A percentile compares a stretch with the other conserved stretches of the same genome.
Conservation (phyloP, 2,113 vertebrate genomes). For the Pampusana beccarii region DNA sequence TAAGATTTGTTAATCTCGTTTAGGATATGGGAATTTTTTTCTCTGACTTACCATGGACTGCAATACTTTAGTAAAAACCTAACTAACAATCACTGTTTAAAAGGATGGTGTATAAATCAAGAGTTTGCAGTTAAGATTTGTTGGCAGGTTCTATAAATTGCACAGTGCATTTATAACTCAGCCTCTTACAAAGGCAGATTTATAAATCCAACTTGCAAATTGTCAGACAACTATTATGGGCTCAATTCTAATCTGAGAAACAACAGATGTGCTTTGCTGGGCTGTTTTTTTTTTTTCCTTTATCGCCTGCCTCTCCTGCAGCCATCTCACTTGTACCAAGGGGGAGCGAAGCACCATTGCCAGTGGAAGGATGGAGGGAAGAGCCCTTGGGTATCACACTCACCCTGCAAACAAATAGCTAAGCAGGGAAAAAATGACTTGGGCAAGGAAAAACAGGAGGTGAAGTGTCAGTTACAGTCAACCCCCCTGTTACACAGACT, state of each 20-base stretch:
- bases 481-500: neutral
- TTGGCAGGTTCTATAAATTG: constrained; percentile 70
- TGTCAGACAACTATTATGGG: constrained; percentile 48
- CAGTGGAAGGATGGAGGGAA: neutral
- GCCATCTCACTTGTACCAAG: neutral
- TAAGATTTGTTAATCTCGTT: constrained; percentile 68
- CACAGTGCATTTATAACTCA: constrained; percentile 55
- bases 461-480: neutral
- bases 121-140: constrained; percentile 41
- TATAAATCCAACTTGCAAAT: constrained; percentile 70
- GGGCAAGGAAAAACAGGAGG: neutral
- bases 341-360: neutral
- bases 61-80: constrained; percentile 45
- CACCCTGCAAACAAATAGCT: neutral
- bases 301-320: neutral
- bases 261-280: constrained; percentile 3
- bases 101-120: constrained; percentile 68
- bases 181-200: constrained; percentile 58
- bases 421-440: neutral
- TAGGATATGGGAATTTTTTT: constrained; percentile 66
- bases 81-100: constrained; percentile 47
- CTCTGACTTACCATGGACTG: constrained; percentile 53
- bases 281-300: neutral
- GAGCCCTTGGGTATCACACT: neutral
- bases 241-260: constrained; percentile 69